Conservation (phyloP, 2,797 vertebrate species). For the Hydrophis major region DNA sequence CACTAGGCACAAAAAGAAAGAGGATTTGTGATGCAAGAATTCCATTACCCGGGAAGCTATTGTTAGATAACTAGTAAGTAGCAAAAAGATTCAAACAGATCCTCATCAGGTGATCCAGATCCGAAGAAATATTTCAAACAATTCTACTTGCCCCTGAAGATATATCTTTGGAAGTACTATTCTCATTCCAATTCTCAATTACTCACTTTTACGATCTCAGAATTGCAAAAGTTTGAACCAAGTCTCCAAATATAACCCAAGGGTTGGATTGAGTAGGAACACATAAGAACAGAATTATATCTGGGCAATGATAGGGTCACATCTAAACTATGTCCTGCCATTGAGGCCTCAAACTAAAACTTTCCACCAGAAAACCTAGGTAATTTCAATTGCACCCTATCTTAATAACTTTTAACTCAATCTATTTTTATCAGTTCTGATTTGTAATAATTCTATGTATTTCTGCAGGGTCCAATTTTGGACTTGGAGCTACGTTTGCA, state of each 20-base stretch:
- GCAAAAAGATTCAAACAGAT: neutral
- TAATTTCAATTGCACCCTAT: neutral
- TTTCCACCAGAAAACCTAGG: neutral
- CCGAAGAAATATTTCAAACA: neutral
- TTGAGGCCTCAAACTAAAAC: neutral
- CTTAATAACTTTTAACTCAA: neutral
- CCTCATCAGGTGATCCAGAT: neutral
- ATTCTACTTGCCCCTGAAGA: neutral
- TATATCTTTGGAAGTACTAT: neutral
- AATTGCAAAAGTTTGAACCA: neutral
- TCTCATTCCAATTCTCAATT: neutral
- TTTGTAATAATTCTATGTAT: neutral
- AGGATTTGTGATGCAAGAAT: neutral
- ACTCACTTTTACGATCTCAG: neutral
- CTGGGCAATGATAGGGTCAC: neutral
- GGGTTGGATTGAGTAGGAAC: neutral
- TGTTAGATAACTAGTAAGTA: neutral
- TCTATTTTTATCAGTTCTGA: neutral
- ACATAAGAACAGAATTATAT: neutral
- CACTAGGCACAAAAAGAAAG: neutral
- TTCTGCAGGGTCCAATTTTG: neutral
- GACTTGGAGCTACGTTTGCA: neutral
- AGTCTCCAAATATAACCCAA: neutral
- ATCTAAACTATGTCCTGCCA: neutral
- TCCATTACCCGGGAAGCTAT: neutral